These are phyloP conservation scores for Plebejus argus DNA, from an alignment of 2,888 invertebrate genomes.

Conservation along the genomic window DNA sequence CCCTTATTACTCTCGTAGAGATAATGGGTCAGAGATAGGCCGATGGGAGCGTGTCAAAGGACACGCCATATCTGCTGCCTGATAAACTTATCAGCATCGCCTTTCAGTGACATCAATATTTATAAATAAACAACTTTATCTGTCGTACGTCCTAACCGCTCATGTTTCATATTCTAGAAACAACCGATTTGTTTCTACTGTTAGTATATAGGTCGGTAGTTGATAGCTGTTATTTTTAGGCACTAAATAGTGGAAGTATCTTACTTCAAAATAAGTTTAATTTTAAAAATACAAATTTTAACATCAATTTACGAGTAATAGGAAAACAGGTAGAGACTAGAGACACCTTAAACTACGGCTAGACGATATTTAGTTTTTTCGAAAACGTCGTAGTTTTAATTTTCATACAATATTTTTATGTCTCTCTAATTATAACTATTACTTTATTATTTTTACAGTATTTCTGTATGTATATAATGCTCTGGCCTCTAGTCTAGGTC, in stretches of 20 bases:
- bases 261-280: too few species aligned
- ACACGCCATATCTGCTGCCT: slow-evolving; percentile 44
- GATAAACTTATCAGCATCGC: slow-evolving; percentile 43
- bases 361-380: background rate
- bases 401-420: too few species aligned
- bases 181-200: slow-evolving; percentile 41
- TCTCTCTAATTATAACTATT: too few species aligned
- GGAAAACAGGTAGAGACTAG: too few species aligned
- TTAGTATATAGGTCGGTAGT: background rate
- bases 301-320: too few species aligned
- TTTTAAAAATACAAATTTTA: too few species aligned
- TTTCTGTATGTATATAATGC: background rate
- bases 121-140: slow-evolving; percentile 39
- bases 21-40: slow-evolving; percentile 49
- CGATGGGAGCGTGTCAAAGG: slow-evolving; percentile 53
- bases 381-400: too few species aligned
- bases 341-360: background rate
- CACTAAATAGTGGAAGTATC: background rate
- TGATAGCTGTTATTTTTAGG: background rate
- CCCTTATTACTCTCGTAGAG: slow-evolving; percentile 2
- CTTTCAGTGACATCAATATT: slow-evolving; percentile 46
- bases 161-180: slow-evolving; percentile 15
- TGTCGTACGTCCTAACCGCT: slow-evolving; percentile 3
- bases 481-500: background rate
- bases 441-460: background rate